Evolutionary conservation across 2,888 invertebrate species (phyloP).

Genomic region (Eucera pruinosa): DNA sequence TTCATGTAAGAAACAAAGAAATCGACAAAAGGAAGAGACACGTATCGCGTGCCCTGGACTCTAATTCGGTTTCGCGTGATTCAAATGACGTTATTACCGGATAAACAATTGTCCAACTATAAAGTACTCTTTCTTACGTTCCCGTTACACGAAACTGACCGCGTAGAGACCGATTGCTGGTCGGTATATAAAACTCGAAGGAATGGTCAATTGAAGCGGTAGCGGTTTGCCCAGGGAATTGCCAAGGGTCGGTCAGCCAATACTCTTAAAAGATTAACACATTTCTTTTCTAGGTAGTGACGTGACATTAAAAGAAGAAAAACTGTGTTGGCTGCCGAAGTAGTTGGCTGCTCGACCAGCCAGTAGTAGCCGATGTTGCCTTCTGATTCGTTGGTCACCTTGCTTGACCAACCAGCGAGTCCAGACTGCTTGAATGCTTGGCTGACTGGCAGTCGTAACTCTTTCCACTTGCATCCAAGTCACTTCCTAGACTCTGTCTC

Average conservation of each 20-base stretch:
- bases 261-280: slow-evolving; percentile 79
- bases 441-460: slow-evolving; percentile 35
- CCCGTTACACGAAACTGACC: slow-evolving; percentile 1
- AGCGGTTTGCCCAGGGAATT: slow-evolving; percentile 72
- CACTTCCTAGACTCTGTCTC: not conserved
- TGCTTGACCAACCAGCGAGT: slow-evolving; percentile 45
- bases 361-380: slow-evolving; percentile 35
- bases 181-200: slow-evolving; percentile 63
- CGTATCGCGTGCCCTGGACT: slow-evolving; percentile 35
- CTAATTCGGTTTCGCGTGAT: slow-evolving; percentile 42
- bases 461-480: slow-evolving; percentile 43
- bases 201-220: slow-evolving; percentile 69
- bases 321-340: slow-evolving; percentile 57
- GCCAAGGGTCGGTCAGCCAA: slow-evolving; percentile 71
- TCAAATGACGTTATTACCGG: slow-evolving; percentile 47
- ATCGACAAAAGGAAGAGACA: not conserved
- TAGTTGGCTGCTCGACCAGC: slow-evolving; percentile 29
- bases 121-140: slow-evolving; percentile 36
- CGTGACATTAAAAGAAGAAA: slow-evolving; percentile 75
- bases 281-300: slow-evolving; percentile 76
- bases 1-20: not conserved
- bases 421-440: slow-evolving; percentile 16
- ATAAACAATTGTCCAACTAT: slow-evolving; percentile 42
- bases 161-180: slow-evolving; percentile 27
- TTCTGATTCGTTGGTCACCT: slow-evolving; percentile 45